Evolutionary conservation across 2,113 vertebrate species (phyloP).

Genomic region (Gymnobelideus leadbeateri): DNA sequence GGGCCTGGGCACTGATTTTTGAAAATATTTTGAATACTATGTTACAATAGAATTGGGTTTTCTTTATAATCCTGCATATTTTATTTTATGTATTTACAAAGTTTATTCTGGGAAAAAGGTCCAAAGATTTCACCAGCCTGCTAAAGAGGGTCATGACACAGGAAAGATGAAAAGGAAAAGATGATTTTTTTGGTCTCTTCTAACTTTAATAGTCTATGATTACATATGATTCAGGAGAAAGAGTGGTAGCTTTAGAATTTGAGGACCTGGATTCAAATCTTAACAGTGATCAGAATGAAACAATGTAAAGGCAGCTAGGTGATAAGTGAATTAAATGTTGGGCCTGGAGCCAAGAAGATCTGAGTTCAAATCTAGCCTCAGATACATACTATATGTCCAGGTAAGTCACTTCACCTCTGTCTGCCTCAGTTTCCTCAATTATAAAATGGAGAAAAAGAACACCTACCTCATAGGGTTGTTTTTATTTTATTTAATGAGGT

Average conservation of each 20-base stretch:
- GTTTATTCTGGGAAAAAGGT: neutral
- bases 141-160: neutral
- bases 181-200: neutral
- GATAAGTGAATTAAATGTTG: neutral
- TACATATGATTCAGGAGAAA: neutral
- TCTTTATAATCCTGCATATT: neutral
- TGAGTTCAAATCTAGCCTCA: too few relatives aligned
- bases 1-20: neutral
- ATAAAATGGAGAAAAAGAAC: neutral
- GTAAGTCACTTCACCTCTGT: too few relatives aligned
- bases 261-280: neutral
- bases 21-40: neutral
- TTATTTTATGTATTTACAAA: neutral
- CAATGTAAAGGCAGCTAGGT: neutral
- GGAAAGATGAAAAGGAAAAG: neutral
- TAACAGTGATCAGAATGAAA: neutral
- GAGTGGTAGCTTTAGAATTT: neutral
- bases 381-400: too few relatives aligned
- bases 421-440: too few relatives aligned
- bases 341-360: neutral
- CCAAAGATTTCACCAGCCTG: neutral
- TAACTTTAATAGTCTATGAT: neutral
- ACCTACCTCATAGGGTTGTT: neutral
- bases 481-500: neutral
- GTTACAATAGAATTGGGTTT: neutral